These are phyloP conservation scores for Campylomormyrus tamandua DNA, from an alignment of 2,113 vertebrate genomes.

Conservation along the genomic window DNA sequence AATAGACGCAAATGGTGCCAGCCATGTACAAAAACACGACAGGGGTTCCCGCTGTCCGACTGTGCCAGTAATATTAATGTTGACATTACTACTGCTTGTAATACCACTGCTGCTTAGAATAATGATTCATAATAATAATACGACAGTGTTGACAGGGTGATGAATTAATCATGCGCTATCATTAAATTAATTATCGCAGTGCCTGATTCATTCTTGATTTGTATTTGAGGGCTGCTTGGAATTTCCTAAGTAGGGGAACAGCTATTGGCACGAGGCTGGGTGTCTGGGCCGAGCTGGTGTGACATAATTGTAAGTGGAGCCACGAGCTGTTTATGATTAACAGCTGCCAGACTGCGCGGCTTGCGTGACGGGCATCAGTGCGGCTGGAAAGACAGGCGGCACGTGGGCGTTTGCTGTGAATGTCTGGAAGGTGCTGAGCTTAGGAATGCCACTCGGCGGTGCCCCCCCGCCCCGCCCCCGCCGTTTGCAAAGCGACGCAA, in stretches of 20 bases:
- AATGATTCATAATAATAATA: neutral
- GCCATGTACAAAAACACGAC: neutral
- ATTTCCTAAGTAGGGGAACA: neutral
- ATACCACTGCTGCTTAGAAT: neutral
- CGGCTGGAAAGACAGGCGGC: neutral
- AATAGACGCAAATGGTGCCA: neutral
- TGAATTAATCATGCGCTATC: neutral
- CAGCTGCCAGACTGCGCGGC: neutral
- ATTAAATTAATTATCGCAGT: neutral
- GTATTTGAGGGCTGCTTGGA: neutral
- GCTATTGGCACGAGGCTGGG: neutral
- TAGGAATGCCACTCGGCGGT: neutral
- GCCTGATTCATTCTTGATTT: neutral
- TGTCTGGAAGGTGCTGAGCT: constrained; percentile 1
- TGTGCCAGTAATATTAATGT: constrained; percentile 6
- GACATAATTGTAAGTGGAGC: neutral
- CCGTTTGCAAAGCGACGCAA: neutral
- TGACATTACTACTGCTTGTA: neutral
- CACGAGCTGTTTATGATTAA: neutral
- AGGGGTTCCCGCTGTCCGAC: neutral
- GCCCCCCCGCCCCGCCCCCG: neutral
- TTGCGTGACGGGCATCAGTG: neutral
- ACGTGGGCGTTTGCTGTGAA: neutral
- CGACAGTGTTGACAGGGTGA: neutral
- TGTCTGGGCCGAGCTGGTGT: neutral